phyloP scores from a whole-genome alignment of 2,888 invertebrate genomes.

The Crossocerus cetratus region DNA sequence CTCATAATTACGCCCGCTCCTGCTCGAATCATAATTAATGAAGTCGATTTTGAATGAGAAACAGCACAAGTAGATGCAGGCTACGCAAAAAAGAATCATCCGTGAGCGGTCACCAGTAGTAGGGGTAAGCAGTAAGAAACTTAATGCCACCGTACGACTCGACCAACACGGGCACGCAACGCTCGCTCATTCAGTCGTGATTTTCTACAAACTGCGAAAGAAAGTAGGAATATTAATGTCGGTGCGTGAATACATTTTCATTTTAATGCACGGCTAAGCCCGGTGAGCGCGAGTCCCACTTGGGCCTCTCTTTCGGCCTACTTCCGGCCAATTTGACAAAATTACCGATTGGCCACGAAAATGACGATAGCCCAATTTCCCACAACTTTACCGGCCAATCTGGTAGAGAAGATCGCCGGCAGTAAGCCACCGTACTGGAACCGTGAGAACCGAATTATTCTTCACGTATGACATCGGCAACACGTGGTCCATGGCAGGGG shows the following conservation, averaged over 20 bases:
- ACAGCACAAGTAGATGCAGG: not conserved
- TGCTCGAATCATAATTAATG: constrained; percentile 8
- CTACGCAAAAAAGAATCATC: not conserved
- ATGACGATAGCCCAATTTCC: not conserved
- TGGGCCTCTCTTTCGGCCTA: constrained; percentile 11
- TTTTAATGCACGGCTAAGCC: constrained; percentile 34
- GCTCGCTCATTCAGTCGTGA: constrained; percentile 7
- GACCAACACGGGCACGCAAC: constrained; percentile 12
- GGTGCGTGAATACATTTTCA: constrained; percentile 33
- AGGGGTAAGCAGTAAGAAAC: constrained; percentile 8
- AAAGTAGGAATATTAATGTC: constrained; percentile 41
- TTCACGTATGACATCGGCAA: not conserved
- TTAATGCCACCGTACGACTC: constrained; percentile 14
- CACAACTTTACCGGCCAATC: not conserved
- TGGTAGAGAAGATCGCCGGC: no score
- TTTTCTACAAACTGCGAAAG: constrained; percentile 31
- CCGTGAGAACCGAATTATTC: not conserved
- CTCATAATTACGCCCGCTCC: not conserved
- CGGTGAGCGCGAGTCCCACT: constrained; percentile 21
- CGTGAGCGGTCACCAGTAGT: not conserved
- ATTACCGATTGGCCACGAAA: not conserved
- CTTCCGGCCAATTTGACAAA: constrained; percentile 8
- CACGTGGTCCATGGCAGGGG: constrained; percentile 5
- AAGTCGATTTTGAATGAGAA: not conserved
- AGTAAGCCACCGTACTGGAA: not conserved